A percentile compares a stretch with the other conserved stretches of the same genome.
Conservation (phyloP, 2,888 invertebrate genomes). For the Cecidostiba fungosa region DNA sequence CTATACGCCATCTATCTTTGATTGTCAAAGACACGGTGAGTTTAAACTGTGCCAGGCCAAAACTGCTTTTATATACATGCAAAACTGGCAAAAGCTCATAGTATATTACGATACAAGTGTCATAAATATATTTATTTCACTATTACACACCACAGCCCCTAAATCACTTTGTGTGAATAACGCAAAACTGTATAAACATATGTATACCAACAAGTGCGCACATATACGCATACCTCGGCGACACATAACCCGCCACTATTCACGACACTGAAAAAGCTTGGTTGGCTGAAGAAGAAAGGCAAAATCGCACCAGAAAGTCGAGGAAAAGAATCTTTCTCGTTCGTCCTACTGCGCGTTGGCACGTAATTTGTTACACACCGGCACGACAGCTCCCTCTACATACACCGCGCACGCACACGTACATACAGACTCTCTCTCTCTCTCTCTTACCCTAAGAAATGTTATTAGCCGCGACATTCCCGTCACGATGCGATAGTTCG, state of each 20-base stretch:
- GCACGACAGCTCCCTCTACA: background rate
- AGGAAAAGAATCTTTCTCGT: background rate
- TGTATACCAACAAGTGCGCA: background rate
- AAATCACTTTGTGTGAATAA: background rate
- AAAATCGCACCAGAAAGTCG: background rate
- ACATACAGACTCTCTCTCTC: background rate
- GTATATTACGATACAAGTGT: background rate
- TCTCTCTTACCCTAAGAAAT: constrained; percentile 29
- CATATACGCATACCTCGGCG: background rate
- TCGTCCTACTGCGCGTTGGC: constrained; percentile 9
- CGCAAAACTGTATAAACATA: background rate
- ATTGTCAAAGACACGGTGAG: no score
- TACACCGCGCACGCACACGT: background rate
- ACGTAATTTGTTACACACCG: constrained; percentile 32
- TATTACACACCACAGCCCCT: no score
- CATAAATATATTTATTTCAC: background rate
- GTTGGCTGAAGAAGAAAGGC: background rate
- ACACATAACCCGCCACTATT: background rate
- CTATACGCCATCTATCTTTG: no score
- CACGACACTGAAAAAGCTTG: background rate
- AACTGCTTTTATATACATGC: no score
- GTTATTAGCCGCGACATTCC: constrained; percentile 49
- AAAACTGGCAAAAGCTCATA: no score
- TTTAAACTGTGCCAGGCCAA: no score
- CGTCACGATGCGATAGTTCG: constrained; percentile 32